Conservation (phyloP, 1,140 invertebrate species). For the Eulimnadia texana region DNA sequence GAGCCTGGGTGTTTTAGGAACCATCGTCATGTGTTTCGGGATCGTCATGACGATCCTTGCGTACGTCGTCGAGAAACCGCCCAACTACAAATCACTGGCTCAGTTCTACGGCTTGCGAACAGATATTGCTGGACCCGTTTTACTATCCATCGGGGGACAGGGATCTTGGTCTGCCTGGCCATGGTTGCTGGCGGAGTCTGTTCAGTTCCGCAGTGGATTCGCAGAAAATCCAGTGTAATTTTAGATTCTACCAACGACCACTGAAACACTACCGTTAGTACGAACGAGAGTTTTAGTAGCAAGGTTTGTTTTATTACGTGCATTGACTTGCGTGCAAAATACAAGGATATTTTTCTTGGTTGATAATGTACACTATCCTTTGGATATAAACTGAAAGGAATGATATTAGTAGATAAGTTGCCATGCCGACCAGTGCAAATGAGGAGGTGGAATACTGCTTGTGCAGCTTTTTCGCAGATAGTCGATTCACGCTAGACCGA, state of each 20-base stretch:
- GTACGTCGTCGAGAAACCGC: neutral
- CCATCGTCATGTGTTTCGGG: neutral
- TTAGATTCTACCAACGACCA: neutral
- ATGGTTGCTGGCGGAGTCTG: neutral
- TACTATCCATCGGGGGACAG: neutral
- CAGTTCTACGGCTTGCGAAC: neutral
- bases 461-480: no score
- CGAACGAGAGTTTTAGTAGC: no score
- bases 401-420: no score
- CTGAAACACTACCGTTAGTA: no score
- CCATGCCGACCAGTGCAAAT: no score
- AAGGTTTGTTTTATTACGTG: neutral
- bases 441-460: no score
- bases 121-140: neutral
- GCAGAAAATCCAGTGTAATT: neutral
- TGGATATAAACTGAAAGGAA: no score
- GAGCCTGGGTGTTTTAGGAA: neutral
- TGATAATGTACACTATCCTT: no score
- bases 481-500: conserved; percentile 52
- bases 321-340: no score
- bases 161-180: neutral
- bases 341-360: no score
- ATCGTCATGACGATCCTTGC: neutral
- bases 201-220: neutral
- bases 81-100: neutral